A percentile compares a stretch with the other conserved stretches of the same genome.
Evolutionary conservation across 2,797 vertebrate genomes (phyloP).

Genomic region (Phrynocephalus guinanensis): DNA sequence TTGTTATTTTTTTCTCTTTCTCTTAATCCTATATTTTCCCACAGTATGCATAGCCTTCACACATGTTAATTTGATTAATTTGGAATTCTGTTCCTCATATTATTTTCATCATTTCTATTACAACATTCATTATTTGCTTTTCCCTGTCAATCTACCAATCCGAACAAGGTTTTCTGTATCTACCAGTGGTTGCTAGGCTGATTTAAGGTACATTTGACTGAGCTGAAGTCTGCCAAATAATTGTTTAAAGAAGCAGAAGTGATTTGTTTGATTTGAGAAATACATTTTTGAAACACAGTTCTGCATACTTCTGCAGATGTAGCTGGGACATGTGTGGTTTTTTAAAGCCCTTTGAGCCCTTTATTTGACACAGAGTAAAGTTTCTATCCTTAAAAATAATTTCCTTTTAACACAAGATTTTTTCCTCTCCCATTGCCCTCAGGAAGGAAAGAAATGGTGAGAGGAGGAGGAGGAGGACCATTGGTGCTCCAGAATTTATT

Average conservation of each 20-base stretch:
- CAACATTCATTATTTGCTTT: not conserved
- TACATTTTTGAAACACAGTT: not conserved
- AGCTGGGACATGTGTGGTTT: not conserved
- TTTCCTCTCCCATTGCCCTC: no score
- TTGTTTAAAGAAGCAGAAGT: not conserved
- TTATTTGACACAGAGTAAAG: not conserved
- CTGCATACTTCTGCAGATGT: not conserved
- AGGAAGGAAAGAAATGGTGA: no score
- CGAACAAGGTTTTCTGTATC: no score
- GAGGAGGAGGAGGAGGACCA: no score
- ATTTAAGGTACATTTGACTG: not conserved
- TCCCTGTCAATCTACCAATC: no score
- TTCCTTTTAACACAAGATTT: no score
- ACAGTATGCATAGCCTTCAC: not conserved
- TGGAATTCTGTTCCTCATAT: not conserved
- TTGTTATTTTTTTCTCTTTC: not conserved
- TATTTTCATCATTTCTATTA: not conserved
- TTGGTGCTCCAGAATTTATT: no score
- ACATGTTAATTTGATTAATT: not conserved
- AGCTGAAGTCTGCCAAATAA: not conserved
- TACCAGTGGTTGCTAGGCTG: no score
- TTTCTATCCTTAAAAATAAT: not conserved
- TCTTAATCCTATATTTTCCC: not conserved
- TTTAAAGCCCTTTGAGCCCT: not conserved
- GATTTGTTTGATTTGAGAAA: not conserved